Base-by-base conservation (phyloP, 2,888 invertebrate genomes). In the Phalangium opilio region DNA sequence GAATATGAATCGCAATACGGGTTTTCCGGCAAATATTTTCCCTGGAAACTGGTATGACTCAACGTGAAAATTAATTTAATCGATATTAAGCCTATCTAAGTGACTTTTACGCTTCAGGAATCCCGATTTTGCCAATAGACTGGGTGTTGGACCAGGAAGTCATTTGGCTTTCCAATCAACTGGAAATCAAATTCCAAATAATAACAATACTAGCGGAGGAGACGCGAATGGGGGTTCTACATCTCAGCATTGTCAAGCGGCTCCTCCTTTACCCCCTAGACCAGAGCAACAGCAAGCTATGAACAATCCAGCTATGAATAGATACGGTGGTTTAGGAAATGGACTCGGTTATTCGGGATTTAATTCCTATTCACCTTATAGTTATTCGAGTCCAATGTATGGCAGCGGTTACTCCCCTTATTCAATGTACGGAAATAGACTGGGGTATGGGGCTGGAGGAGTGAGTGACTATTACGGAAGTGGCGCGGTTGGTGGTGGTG, bases 211-310 rank as follows among this genome's bases (percentile, higher is more conserved):
- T 8, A 27, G 8, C 8, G 27, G 27, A 27, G 27, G 27, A 27
- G 27, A 27, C 8, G 27, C 5, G 8, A 27, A 8, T 8, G 27
- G 27, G 8, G 27, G 27, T 8, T 27, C 27, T 7, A 7, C 27
- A 8, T 27, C 5, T 27, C 27, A 27, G 8, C 5, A 4, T 27
- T 8, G 5, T 8, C 27, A 4, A 32, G 42, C 35, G 2, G 42
- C 49, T 12, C 54, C 54, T 2, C 52, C 54, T 40, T n/a, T n/a
- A n/a, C n/a, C n/a, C n/a, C n/a, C n/a, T n/a, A 47, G 51, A 21
- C 44, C 40, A 8, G 42, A 48, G 20, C 33, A 43, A 39, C 32
- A n/a, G 33, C 8, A 3, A 21, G 7, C 5, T 17, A 18, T 32
- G 14, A n/a, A n/a, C n/a, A n/a, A n/a, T n/a, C 14, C 18, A 5